Conservation (phyloP, 2,113 vertebrate genomes). For the Propithecus coquereli region DNA sequence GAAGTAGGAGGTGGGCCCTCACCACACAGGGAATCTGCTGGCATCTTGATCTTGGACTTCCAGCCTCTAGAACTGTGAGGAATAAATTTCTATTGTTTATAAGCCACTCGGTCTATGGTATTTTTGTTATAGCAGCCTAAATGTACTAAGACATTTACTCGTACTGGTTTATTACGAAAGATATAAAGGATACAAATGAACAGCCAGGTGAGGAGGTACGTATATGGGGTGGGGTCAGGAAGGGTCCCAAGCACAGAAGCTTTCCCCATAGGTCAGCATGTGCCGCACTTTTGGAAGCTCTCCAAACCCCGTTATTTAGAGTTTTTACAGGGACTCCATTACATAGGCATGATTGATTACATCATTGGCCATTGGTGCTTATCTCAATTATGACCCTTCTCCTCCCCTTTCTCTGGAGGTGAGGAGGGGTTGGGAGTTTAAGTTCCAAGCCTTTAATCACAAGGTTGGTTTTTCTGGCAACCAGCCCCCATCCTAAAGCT, state of each 20-base stretch:
- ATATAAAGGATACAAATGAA: background rate
- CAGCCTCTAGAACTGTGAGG: background rate
- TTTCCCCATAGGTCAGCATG: rapidly evolving
- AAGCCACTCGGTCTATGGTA: background rate
- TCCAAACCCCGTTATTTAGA: background rate
- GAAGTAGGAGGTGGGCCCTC: background rate
- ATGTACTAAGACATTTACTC: background rate
- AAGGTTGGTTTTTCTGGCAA: background rate
- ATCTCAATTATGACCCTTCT: background rate
- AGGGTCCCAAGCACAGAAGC: too few relatives aligned
- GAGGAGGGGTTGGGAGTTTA: background rate
- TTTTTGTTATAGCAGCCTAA: background rate
- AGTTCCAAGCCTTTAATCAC: background rate
- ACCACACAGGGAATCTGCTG: background rate
- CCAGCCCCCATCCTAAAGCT: background rate
- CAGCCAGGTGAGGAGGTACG: too few relatives aligned
- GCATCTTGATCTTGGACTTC: background rate
- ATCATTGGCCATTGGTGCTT: background rate
- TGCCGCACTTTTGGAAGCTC: background rate
- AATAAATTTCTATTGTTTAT: background rate
- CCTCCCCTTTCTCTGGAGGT: background rate
- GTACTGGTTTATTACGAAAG: background rate
- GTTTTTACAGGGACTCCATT: background rate
- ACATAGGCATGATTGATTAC: background rate
- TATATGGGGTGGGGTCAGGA: background rate